Percentiles rank a stretch among this genome's conserved stretches.
These are phyloP conservation scores for Creontiades dilutus DNA, from an alignment of 2,888 invertebrate species.

Conservation along the genomic window DNA sequence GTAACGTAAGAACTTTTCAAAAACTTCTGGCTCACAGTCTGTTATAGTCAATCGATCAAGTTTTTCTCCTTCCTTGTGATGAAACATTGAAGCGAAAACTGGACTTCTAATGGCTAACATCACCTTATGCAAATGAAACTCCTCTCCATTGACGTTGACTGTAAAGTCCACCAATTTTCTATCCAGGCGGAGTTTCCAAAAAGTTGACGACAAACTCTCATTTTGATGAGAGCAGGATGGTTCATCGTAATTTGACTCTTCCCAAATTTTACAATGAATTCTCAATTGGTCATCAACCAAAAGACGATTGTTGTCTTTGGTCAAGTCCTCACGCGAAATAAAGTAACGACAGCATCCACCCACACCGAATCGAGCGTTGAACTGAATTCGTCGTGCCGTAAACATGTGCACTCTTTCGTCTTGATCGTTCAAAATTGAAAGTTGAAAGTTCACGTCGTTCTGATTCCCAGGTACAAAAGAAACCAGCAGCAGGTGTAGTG, in stretches of 20 bases:
- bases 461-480: slow-evolving; percentile 10
- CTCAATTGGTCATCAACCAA: slow-evolving; percentile 13
- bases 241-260: neutral
- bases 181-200: neutral
- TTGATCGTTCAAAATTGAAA: neutral
- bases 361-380: neutral
- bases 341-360: neutral
- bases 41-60: neutral
- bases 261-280: neutral
- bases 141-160: neutral
- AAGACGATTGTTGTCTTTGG: neutral
- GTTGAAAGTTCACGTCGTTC: neutral
- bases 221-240: neutral
- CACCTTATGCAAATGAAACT: neutral
- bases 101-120: neutral
- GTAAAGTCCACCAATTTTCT: neutral
- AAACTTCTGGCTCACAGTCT: neutral
- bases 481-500: neutral
- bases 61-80: neutral
- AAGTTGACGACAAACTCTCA: neutral
- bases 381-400: neutral
- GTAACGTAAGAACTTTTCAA: slow-evolving; percentile 15
- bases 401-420: neutral
- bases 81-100: neutral
- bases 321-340: neutral